Evolutionary conservation across 2,113 vertebrate genomes (phyloP).

Genomic region (Hydrochoerus hydrochaeris): DNA sequence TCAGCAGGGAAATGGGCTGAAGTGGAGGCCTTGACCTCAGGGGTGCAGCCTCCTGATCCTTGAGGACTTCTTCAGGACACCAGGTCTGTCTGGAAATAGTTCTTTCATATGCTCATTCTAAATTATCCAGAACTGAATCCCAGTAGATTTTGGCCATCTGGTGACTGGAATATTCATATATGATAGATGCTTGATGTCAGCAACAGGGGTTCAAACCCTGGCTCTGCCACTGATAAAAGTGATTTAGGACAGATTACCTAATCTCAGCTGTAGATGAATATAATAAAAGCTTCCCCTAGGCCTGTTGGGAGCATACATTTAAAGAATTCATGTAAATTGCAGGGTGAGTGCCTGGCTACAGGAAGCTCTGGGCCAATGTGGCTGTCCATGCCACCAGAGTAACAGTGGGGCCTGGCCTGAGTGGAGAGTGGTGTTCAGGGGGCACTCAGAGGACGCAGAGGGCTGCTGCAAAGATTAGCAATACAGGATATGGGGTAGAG

Average conservation of each 20-base stretch:
- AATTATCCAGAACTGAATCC: background rate
- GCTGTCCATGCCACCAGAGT: background rate
- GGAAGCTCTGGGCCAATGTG: background rate
- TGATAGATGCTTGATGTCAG: background rate
- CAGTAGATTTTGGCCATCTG: background rate
- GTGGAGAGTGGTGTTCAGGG: background rate
- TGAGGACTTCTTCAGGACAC: background rate
- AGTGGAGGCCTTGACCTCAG: background rate
- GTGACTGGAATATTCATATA: background rate
- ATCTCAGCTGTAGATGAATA: background rate
- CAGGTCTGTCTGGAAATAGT: background rate
- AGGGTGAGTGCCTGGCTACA: background rate
- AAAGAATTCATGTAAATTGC: background rate
- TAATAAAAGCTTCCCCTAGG: background rate
- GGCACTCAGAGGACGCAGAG: background rate
- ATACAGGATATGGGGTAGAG: background rate
- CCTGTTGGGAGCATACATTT: background rate
- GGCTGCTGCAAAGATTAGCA: background rate
- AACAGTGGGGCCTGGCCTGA: background rate
- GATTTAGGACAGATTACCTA: background rate
- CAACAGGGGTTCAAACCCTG: background rate
- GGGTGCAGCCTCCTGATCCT: background rate
- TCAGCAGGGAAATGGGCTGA: background rate
- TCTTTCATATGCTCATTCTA: background rate
- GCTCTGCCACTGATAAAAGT: background rate